Conservation (phyloP, 2,797 vertebrate genomes). For the Sebastes itinus region DNA sequence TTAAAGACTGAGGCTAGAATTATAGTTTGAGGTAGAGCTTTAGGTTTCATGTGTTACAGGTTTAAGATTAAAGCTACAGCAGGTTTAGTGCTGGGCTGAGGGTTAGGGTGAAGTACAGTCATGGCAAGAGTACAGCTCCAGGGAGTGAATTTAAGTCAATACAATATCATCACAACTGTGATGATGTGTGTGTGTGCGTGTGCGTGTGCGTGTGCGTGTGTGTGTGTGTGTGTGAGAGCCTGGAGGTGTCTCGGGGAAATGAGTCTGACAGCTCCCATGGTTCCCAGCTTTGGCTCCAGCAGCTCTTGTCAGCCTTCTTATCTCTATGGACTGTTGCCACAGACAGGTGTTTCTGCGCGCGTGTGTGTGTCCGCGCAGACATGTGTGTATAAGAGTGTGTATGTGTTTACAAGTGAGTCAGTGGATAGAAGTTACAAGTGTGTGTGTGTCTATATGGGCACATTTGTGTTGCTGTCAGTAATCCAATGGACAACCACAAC, state of each 20-base stretch:
- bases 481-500: conserved; percentile 19
- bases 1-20: conserved; percentile 28
- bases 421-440: neutral
- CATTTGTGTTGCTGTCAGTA: conserved; percentile 17
- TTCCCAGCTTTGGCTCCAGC: conserved; percentile 63
- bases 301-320: conserved; percentile 69
- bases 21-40: neutral
- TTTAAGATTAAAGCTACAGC: neutral
- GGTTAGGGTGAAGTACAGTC: neutral
- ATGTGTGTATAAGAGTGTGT: neutral
- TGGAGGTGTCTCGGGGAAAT: conserved; percentile 60
- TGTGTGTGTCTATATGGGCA: neutral
- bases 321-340: conserved; percentile 68
- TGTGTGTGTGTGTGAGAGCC: neutral
- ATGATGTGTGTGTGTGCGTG: neutral
- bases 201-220: conserved; percentile 1
- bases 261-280: conserved; percentile 67
- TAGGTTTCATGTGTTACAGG: neutral
- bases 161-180: conserved; percentile 18
- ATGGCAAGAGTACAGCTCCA: neutral
- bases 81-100: neutral
- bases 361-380: neutral
- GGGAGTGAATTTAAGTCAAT: conserved; percentile 32
- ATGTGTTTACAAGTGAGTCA: neutral
- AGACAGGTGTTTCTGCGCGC: conserved; percentile 53